Evolutionary conservation across 1,140 invertebrate species (phyloP), one percentile per base, ranked within the genome.

Genomic region (Riptortus pedestris): DNA sequence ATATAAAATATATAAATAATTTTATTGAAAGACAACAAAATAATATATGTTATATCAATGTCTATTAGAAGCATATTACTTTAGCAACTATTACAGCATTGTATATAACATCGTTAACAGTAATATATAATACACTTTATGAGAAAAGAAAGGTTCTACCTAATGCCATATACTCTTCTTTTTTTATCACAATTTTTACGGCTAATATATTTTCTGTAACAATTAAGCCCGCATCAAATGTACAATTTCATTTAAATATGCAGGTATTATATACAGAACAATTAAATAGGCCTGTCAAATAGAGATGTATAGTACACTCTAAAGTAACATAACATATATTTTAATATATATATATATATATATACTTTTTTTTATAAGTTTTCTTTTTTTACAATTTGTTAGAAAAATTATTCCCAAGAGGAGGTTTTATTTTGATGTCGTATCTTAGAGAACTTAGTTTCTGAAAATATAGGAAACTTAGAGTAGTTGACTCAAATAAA

Each of bases 41-140:
- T 18, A 22, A 28, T 22, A 48, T 51, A 16, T 62, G 12, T 51
- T 51, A 22, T 51, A 62, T 62, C 31, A 62, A 62, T 62, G 38
- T 62, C 61, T 62, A 62, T 48, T 62, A 38, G 24, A 62, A 62
- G 61, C 61, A 52, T 62, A 22, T 48, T 45, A 45, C 61, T 38
- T 47, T 62, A 62, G 61, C 61, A 38, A 62, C 61, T 62, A 62
- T 51, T 62, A 61, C 45, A 62, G 61, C 61, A 62, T 48, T 62
- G 22, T 27, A n/a, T 3, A 48, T 62, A 62, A 62, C 61, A 62
- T 62, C 31, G 47, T 62, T 62, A 62, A 62, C 61, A 62, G 28
- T 51, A 62, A 62, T 31, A 62, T 51, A 28, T 11, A 51, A 62
- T 45, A 62, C 61, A 62, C n/a, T 62, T 45, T 26, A 38, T 62